Percentiles rank a stretch among this genome's conserved stretches.
phyloP scores from a whole-genome alignment of 2,888 invertebrate genomes.

The Torymus texanus region DNA sequence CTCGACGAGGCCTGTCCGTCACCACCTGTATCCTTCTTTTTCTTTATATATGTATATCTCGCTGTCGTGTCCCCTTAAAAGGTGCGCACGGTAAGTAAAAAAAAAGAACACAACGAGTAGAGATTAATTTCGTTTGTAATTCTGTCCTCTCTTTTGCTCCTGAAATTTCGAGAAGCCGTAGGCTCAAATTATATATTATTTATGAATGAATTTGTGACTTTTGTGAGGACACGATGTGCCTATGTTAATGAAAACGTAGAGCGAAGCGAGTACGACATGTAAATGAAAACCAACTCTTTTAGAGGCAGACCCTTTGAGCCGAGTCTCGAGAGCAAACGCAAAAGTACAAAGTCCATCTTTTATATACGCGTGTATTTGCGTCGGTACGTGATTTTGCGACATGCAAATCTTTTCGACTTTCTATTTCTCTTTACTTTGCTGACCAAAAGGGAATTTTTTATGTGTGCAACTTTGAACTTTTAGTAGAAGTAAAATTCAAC shows the following conservation, averaged over 20 bases:
- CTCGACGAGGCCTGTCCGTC: no score
- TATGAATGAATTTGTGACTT: constrained; percentile 17
- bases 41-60: no score
- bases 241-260: constrained; percentile 31
- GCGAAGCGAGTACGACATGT: constrained; percentile 1
- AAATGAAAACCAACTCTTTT: constrained; percentile 39
- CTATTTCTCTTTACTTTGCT: neutral
- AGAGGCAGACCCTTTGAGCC: constrained; percentile 27
- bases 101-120: no score
- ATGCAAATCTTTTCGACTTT: constrained; percentile 1
- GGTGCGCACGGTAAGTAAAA: no score
- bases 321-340: constrained; percentile 17
- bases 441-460: constrained; percentile 24
- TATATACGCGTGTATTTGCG: constrained; percentile 6
- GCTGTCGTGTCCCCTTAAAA: no score
- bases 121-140: constrained; percentile 24
- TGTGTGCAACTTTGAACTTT: neutral
- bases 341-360: constrained; percentile 25
- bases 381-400: neutral
- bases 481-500: constrained; percentile 10
- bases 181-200: constrained; percentile 6
- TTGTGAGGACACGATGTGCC: neutral
- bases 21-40: no score
- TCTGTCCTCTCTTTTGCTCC: neutral
- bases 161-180: neutral